Conservation (phyloP, 2,113 vertebrate species). For the Triplophysa rosa region DNA sequence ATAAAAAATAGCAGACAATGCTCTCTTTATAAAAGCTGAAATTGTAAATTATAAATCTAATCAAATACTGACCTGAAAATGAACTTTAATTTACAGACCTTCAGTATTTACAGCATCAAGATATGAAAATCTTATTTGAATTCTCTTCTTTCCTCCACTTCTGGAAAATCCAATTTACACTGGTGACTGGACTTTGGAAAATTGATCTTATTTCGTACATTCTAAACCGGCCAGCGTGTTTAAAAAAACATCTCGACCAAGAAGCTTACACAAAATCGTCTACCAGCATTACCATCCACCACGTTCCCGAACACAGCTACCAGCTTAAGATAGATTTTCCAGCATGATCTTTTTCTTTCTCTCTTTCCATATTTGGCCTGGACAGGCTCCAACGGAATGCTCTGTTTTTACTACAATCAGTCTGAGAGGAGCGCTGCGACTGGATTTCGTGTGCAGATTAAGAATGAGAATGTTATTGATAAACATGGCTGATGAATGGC, state of each 20-base stretch:
- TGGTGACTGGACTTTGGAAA: no score
- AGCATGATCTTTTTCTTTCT: slow-evolving; percentile 15
- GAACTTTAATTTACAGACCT: neutral
- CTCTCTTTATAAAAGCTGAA: no score
- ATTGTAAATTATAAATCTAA: no score
- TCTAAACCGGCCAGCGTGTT: no score
- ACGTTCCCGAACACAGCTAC: no score
- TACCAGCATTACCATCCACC: no score
- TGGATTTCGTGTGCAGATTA: slow-evolving; percentile 30
- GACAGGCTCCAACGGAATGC: slow-evolving; percentile 34
- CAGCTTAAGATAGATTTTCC: neutral
- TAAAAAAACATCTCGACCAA: no score
- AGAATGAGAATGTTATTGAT: slow-evolving; percentile 42
- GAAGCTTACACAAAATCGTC: no score
- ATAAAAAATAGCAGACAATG: no score
- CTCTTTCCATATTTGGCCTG: slow-evolving; percentile 54
- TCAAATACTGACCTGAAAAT: neutral
- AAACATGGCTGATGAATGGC: slow-evolving; percentile 45
- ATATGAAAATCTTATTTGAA: neutral
- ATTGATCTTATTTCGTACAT: no score
- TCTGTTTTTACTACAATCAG: slow-evolving; percentile 40
- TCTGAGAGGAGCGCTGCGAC: slow-evolving; percentile 41
- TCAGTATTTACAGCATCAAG: neutral
- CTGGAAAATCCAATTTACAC: no score
- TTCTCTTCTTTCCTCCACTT: neutral